phyloP scores from a whole-genome alignment of 37 sponge, comb jelly and placozoan species.

The Oopsacas minuta region DNA sequence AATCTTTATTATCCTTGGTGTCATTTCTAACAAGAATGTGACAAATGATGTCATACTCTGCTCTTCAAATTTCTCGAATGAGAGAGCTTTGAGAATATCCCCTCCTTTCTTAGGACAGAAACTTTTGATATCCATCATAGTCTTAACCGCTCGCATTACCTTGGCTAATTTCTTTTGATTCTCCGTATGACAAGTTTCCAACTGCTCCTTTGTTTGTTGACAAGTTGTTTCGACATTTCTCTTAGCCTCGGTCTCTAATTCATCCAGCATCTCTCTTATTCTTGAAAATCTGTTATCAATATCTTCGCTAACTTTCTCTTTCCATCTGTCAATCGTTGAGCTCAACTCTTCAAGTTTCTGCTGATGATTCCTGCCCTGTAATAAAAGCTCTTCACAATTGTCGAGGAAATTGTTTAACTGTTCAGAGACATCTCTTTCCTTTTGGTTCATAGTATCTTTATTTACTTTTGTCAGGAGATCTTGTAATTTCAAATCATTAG shows the following conservation, averaged over 20 bases:
- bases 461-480: neutral
- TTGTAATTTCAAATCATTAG: neutral
- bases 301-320: neutral
- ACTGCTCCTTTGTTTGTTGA: neutral
- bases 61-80: neutral
- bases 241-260: neutral
- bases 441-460: neutral
- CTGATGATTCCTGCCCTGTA: neutral
- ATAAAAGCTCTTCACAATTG: neutral
- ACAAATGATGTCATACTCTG: neutral
- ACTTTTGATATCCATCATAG: neutral
- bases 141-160: neutral
- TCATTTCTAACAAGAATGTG: conserved; percentile 2
- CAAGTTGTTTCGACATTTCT: neutral
- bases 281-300: neutral
- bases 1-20: neutral
- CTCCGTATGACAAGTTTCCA: neutral
- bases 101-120: neutral
- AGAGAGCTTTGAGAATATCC: neutral
- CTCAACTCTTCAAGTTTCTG: neutral
- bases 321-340: neutral
- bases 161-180: neutral
- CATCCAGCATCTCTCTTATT: neutral
- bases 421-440: neutral
- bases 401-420: neutral